phyloP scores from a whole-genome alignment of 2,888 invertebrate genomes.

The Polietes domitor region DNA sequence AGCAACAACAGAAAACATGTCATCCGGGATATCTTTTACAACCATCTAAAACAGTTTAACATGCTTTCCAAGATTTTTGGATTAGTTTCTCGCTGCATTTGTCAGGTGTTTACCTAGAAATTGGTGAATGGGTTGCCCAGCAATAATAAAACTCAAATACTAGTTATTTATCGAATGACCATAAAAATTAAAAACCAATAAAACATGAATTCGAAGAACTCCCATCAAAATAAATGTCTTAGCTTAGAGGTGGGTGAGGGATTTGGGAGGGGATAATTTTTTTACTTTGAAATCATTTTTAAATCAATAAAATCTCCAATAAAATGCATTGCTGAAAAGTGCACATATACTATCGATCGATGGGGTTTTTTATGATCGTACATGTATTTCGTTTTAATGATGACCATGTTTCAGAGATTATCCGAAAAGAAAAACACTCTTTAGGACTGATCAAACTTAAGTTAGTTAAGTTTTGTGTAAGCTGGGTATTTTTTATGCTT shows the following conservation, averaged over 20 bases:
- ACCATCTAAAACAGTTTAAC: conserved; percentile 22
- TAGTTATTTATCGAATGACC: conserved; percentile 31
- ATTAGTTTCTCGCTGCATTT: conserved; percentile 1
- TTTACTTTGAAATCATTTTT: not conserved
- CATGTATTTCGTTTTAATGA: too few species aligned
- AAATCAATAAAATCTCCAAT: not conserved
- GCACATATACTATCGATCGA: too few species aligned
- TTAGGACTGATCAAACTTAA: not conserved
- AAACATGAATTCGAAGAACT: conserved; percentile 43
- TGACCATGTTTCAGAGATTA: too few species aligned
- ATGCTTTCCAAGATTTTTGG: conserved; percentile 12
- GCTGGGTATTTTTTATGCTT: too few species aligned
- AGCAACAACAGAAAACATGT: conserved; percentile 11
- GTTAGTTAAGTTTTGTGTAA: too few species aligned
- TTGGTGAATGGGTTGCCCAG: not conserved
- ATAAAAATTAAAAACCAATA: conserved; percentile 60
- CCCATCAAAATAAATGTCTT: not conserved
- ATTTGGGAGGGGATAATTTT: not conserved
- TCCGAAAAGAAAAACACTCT: too few species aligned
- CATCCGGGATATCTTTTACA: conserved; percentile 10
- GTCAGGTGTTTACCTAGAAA: conserved; percentile 41
- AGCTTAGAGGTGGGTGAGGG: not conserved
- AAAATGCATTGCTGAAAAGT: not conserved
- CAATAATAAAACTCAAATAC: conserved; percentile 3
- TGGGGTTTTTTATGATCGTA: too few species aligned